A percentile compares a stretch with the other conserved stretches of the same genome.
These are phyloP conservation scores for Ctena decussata DNA, from an alignment of 2,888 invertebrate genomes.

Conservation along the genomic window DNA sequence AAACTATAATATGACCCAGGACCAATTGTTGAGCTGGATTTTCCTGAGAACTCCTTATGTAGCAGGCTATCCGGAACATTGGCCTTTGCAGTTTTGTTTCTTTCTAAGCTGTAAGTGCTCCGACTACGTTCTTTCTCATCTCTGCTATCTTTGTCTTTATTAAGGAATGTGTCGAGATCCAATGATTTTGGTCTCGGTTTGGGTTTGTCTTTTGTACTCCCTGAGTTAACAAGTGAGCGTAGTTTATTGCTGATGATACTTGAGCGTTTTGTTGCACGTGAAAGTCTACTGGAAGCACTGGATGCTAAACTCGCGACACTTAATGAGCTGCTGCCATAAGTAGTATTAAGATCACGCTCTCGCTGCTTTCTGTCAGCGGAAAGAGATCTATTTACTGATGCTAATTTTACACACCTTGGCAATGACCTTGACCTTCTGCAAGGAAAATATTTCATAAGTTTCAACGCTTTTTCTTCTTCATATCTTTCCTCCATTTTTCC, in stretches of 20 bases:
- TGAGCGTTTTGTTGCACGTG: conserved; percentile 76
- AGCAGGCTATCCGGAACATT: conserved; percentile 75
- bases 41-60: conserved; percentile 31
- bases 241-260: conserved; percentile 80
- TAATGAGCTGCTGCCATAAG: conserved; percentile 69
- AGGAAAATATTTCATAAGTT: conserved; percentile 78
- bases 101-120: conserved; percentile 67
- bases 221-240: conserved; percentile 70
- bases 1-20: conserved; percentile 81
- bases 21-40: conserved; percentile 68
- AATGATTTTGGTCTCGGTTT: conserved; percentile 79
- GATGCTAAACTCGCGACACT: conserved; percentile 74
- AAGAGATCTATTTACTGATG: conserved; percentile 54
- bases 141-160: conserved; percentile 12
- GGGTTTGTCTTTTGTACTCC: conserved; percentile 62
- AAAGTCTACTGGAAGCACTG: conserved; percentile 70
- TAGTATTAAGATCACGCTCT: conserved; percentile 53
- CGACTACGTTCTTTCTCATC: conserved; percentile 67
- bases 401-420: conserved; percentile 77
- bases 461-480: conserved; percentile 73
- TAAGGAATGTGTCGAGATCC: conserved; percentile 73
- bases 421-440: conserved; percentile 80
- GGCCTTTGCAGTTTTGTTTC: conserved; percentile 61
- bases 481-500: conserved; percentile 79
- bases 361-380: conserved; percentile 59